Base-by-base conservation (phyloP, 2,888 invertebrate species). In the Artemia sp. region DNA sequence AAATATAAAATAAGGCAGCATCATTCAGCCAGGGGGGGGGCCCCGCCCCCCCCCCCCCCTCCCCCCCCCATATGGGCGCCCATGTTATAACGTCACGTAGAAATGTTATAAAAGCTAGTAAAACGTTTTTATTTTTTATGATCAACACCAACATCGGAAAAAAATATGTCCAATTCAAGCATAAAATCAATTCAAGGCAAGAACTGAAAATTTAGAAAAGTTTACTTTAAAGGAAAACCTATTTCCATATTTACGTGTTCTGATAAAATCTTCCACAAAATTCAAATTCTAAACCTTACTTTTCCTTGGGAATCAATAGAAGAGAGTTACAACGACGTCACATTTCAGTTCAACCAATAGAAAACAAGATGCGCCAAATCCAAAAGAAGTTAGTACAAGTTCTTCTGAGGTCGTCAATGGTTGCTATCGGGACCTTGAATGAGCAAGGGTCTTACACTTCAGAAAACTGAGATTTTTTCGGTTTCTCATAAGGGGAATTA, bases 261-360 rank as follows among this genome's bases (percentile, higher is more conserved):
- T 14, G 19, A 64, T 9, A 64, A 14, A 14, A 14, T 64, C 64
- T 64, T 58, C 64, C 8, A 58, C 14, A 8, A 10, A 58, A n/a
- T 58, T 58, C 14, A 58, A 58, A 58, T 58, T 58, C 64, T n/a
- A 24, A 24, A 58, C 64, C 64, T 58, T 24, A 11, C 64, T 24
- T 58, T 58, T 58, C 64, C 64, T 24, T 58, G 64, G 38, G 64
- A 58, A 58, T 58, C 64, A 58, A 58, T 58, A 58, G 64, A 58
- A 58, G 14, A 24, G 64, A 24, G 64, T 19, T n/a, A 58, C n/a
- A 8, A 24, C 24, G 64, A 58, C 64, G 64, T 58, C 64, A 19
- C 10, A 19, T 9, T n/a, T 19, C n/a, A n/a, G 8, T 8, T n/a
- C 14, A 58, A 58, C 64, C 64, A 58, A 58, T 58, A 24, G 24